Percentiles rank a stretch among this genome's conserved stretches.
Conservation (phyloP, 2,797 vertebrate species). For the Erithacus rubecula region DNA sequence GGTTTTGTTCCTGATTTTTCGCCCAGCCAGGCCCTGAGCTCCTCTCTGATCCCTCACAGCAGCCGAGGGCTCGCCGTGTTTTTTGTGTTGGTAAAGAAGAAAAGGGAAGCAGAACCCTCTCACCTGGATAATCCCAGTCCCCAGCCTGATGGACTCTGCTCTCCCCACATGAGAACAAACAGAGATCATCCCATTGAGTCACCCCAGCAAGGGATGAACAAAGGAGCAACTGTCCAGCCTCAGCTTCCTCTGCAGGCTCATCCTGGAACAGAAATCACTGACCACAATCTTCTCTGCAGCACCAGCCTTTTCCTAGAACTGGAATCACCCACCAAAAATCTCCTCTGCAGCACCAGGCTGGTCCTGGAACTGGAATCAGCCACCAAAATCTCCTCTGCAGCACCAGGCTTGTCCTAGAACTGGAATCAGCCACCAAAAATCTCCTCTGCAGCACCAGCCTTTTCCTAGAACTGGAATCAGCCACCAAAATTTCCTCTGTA, state of each 20-base stretch:
- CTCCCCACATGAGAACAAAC: not conserved
- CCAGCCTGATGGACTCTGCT: not conserved
- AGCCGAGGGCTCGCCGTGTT: not conserved
- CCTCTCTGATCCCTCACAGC: not conserved
- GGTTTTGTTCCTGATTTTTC: not conserved
- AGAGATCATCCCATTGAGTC: not conserved
- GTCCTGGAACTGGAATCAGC: too few species aligned
- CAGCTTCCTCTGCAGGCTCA: not conserved
- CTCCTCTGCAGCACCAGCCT: too few species aligned
- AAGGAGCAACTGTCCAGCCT: not conserved
- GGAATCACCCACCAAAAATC: too few species aligned
- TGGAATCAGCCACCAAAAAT: too few species aligned
- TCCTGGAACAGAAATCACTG: too few species aligned
- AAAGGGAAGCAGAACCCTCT: not conserved
- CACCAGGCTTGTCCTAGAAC: too few species aligned
- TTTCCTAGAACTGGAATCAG: too few species aligned
- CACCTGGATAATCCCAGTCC: not conserved
- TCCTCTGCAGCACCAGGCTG: not conserved
- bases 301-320: too few species aligned
- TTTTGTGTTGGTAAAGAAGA: not conserved
- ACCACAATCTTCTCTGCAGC: too few species aligned
- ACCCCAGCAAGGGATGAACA: not conserved
- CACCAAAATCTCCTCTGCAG: not conserved
- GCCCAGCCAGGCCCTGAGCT: not conserved
- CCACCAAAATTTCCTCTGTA: too few species aligned